These are phyloP conservation scores for Squalus acanthias DNA, from an alignment of 2,797 vertebrate genomes.

Conservation along the genomic window DNA sequence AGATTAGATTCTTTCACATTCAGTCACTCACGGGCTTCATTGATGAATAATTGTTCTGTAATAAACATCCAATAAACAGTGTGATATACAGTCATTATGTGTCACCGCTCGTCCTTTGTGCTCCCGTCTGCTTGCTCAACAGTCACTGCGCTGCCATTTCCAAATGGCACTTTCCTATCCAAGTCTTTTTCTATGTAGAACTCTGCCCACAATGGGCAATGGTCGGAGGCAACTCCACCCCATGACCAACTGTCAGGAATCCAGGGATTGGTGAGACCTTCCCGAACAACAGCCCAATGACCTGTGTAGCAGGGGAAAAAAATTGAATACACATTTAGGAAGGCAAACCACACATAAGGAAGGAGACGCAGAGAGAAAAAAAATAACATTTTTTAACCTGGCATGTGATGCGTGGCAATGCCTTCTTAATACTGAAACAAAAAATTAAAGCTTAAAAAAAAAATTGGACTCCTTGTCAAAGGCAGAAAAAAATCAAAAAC, in stretches of 20 bases:
- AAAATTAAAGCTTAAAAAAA: background rate
- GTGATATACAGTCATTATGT: background rate
- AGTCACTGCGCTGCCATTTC: conserved; percentile 58
- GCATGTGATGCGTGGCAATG: background rate
- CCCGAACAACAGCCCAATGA: conserved; percentile 77
- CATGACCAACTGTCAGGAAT: conserved; percentile 96
- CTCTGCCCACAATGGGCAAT: conserved; percentile 82
- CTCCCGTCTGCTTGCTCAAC: conserved; percentile 67
- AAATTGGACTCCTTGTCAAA: background rate
- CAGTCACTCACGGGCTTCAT: conserved; percentile 6
- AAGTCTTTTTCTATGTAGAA: conserved; percentile 69
- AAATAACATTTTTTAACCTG: too few species aligned
- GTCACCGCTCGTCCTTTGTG: conserved; percentile 82
- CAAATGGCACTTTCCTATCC: conserved; percentile 62
- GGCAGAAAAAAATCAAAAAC: background rate
- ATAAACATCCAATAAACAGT: background rate
- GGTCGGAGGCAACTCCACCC: conserved; percentile 86
- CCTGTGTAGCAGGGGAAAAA: conserved; percentile 56
- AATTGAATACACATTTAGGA: background rate
- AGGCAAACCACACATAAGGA: background rate
- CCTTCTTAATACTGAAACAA: background rate
- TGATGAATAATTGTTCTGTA: background rate
- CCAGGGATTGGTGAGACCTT: conserved; percentile 91
- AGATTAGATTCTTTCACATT: conserved; percentile 35
- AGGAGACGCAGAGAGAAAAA: background rate